Percentiles rank a stretch among this genome's conserved stretches.
Conservation (phyloP, 1,140 invertebrate species). For the Trissolcus basalis region DNA sequence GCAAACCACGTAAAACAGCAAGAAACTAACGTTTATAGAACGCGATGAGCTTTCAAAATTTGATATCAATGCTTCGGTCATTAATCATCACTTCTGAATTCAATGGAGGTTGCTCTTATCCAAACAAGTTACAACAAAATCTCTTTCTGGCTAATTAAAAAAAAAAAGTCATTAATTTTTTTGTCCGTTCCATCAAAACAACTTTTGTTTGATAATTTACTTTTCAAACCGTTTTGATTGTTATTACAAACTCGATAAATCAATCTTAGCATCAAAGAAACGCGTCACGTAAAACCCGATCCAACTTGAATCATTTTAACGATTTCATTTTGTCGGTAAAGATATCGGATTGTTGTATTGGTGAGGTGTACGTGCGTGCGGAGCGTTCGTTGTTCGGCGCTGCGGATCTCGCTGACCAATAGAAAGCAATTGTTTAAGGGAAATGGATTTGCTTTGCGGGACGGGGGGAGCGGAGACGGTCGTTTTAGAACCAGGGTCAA, state of each 20-base stretch:
- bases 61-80: too few species aligned
- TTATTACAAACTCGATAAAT: background rate
- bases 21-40: too few species aligned
- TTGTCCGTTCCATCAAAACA: too few species aligned
- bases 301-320: conserved; percentile 4
- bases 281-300: background rate
- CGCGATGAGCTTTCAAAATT: too few species aligned
- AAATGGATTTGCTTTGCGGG: conserved; percentile 27
- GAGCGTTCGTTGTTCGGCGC: conserved; percentile 13
- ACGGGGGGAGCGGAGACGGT: conserved; percentile 1
- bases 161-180: too few species aligned
- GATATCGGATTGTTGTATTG: conserved; percentile 1
- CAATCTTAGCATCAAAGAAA: background rate
- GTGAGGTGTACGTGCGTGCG: conserved; percentile 3
- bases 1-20: too few species aligned
- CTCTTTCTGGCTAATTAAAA: too few species aligned
- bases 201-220: too few species aligned
- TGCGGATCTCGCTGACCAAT: conserved; percentile 24
- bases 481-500: conserved; percentile 31
- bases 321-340: conserved; percentile 10
- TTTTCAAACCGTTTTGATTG: background rate
- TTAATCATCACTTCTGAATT: too few species aligned
- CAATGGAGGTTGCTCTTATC: too few species aligned
- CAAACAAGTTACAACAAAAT: too few species aligned
- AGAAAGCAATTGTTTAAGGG: conserved; percentile 29